Conservation (phyloP, 2,113 vertebrate genomes). For the Labeo catla region DNA sequence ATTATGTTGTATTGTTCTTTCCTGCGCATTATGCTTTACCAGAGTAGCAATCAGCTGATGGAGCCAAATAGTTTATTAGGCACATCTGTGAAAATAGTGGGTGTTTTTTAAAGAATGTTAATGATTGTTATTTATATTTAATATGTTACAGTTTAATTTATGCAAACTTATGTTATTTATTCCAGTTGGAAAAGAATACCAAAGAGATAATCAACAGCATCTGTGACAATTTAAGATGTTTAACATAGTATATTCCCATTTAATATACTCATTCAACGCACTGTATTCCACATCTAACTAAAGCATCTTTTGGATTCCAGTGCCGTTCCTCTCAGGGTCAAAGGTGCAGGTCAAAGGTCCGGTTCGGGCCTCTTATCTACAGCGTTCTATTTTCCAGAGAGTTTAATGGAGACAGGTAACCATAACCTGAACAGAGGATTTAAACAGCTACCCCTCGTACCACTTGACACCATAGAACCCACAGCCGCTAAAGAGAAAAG, state of each 20-base stretch:
- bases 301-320: neutral
- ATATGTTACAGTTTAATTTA: neutral
- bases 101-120: neutral
- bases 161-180: neutral
- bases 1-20: neutral
- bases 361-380: conserved; percentile 49
- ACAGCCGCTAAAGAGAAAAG: conserved; percentile 56
- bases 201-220: neutral
- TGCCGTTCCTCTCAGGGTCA: neutral
- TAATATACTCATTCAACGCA: neutral
- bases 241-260: neutral
- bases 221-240: neutral
- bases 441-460: conserved; percentile 65
- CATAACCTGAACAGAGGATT: conserved; percentile 64
- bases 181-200: neutral
- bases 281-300: neutral
- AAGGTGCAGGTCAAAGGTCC: conserved; percentile 37
- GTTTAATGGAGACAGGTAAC: conserved; percentile 70
- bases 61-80: neutral
- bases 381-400: conserved; percentile 65
- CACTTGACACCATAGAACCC: conserved; percentile 73
- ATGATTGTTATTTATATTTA: neutral
- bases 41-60: neutral
- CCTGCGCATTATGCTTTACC: neutral
- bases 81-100: neutral